These are phyloP conservation scores for Lophius americanus DNA, from an alignment of 2,797 vertebrate species.

Conservation along the genomic window DNA sequence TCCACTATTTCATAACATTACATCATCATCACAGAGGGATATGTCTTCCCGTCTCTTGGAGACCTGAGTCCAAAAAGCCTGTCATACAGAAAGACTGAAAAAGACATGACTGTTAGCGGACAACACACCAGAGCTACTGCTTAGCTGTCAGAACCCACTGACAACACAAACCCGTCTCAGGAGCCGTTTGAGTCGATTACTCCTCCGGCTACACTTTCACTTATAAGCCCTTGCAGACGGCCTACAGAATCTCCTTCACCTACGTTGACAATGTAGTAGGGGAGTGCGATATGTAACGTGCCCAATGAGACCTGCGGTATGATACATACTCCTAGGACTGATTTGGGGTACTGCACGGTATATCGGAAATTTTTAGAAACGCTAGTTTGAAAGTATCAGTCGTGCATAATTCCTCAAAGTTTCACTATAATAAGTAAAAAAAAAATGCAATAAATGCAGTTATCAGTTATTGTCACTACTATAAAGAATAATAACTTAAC, in stretches of 20 bases:
- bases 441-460: too few relatives aligned
- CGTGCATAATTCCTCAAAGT: too few relatives aligned
- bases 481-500: too few relatives aligned
- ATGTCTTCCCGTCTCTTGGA: constrained; percentile 9
- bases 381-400: too few relatives aligned
- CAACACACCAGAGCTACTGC: constrained; percentile 37
- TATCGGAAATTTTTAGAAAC: too few relatives aligned
- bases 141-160: constrained; percentile 31
- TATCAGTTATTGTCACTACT: too few relatives aligned
- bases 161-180: constrained; percentile 39
- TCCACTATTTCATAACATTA: constrained; percentile 29
- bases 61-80: constrained; percentile 31
- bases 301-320: too few relatives aligned
- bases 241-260: constrained; percentile 28
- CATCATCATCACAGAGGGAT: constrained; percentile 26
- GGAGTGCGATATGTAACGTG: too few relatives aligned
- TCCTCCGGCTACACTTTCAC: constrained; percentile 17
- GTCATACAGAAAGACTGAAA: constrained; percentile 16
- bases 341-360: too few relatives aligned
- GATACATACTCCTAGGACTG: too few relatives aligned
- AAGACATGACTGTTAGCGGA: constrained; percentile 18
- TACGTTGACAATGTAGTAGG: too few relatives aligned
- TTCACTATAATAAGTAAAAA: too few relatives aligned
- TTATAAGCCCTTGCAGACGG: constrained; percentile 25
- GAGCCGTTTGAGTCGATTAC: constrained; percentile 29